Percentiles rank a stretch among this genome's conserved stretches.
phyloP scores from a whole-genome alignment of 2,888 invertebrate species.

The Slavum lentiscoides region DNA sequence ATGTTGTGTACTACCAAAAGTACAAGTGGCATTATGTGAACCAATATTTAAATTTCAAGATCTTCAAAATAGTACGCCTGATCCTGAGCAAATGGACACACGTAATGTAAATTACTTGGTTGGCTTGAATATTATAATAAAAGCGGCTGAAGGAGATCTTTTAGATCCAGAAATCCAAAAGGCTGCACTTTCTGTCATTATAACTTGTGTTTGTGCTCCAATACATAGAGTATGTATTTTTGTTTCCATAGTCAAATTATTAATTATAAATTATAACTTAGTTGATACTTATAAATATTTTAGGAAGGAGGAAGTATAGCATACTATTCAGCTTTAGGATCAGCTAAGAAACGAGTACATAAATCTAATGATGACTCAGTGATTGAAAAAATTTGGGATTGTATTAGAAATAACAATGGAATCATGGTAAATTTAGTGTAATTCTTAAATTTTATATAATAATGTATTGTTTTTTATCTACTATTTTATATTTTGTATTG shows the following conservation, averaged over 20 bases:
- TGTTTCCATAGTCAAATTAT: constrained; percentile 48
- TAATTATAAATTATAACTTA: background rate
- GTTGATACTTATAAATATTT: constrained; percentile 58
- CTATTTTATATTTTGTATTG: too few species aligned
- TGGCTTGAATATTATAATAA: constrained; percentile 79
- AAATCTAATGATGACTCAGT: constrained; percentile 78
- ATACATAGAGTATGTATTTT: constrained; percentile 70
- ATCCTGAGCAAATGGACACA: constrained; percentile 65
- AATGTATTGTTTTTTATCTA: background rate
- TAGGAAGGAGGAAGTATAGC: constrained; percentile 64
- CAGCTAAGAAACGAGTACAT: constrained; percentile 65
- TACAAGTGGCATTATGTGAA: constrained; percentile 73
- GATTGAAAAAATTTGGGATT: constrained; percentile 91
- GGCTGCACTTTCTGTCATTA: constrained; percentile 84
- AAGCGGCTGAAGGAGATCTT: constrained; percentile 88
- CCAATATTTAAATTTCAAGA: constrained; percentile 29
- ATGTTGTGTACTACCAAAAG: constrained; percentile 85
- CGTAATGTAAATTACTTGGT: constrained; percentile 78
- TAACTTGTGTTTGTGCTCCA: constrained; percentile 93
- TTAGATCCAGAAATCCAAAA: constrained; percentile 90
- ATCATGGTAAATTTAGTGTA: constrained; percentile 75
- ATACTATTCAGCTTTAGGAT: constrained; percentile 62
- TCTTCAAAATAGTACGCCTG: background rate
- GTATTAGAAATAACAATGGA: constrained; percentile 90
- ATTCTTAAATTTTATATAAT: background rate